These are phyloP conservation scores for Magallana gigas DNA, from an alignment of 1,140 invertebrate species.

Conservation along the genomic window DNA sequence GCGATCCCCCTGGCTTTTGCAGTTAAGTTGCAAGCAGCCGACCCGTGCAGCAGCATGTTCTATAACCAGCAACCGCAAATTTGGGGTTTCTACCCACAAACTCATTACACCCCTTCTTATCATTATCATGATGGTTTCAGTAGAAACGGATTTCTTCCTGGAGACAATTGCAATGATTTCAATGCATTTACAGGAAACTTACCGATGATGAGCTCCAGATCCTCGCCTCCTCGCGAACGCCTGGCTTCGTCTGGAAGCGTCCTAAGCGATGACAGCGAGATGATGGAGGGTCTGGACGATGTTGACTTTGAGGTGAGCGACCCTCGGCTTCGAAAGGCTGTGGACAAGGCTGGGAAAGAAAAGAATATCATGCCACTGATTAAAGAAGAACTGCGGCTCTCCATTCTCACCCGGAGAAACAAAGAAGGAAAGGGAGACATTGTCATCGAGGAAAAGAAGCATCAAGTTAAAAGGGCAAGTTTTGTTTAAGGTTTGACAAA, in stretches of 20 bases:
- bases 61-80: background rate
- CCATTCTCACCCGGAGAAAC: slow-evolving; percentile 41
- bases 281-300: background rate
- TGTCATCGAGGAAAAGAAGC: slow-evolving; percentile 42
- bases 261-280: slow-evolving; percentile 35
- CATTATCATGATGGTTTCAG: background rate
- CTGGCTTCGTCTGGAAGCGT: slow-evolving; percentile 41
- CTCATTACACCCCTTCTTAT: background rate
- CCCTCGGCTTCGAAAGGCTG: slow-evolving; percentile 22
- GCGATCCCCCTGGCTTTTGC: background rate
- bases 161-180: background rate
- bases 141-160: background rate
- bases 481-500: background rate
- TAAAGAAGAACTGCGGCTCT: slow-evolving; percentile 43
- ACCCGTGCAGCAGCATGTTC: slow-evolving; percentile 6
- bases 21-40: background rate
- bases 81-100: slow-evolving; percentile 2
- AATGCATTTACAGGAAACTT: slow-evolving; percentile 26
- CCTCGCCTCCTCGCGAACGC: slow-evolving; percentile 33
- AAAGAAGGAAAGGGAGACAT: slow-evolving; percentile 40
- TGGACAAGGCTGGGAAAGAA: background rate
- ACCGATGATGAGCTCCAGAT: slow-evolving; percentile 6
- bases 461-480: slow-evolving; percentile 41
- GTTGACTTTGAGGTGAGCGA: slow-evolving; percentile 19
- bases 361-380: slow-evolving; percentile 36